A percentile compares a stretch with the other conserved stretches of the same genome.
Conservation (phyloP, 1,140 invertebrate species). For the Ctenoplectra terminalis region DNA sequence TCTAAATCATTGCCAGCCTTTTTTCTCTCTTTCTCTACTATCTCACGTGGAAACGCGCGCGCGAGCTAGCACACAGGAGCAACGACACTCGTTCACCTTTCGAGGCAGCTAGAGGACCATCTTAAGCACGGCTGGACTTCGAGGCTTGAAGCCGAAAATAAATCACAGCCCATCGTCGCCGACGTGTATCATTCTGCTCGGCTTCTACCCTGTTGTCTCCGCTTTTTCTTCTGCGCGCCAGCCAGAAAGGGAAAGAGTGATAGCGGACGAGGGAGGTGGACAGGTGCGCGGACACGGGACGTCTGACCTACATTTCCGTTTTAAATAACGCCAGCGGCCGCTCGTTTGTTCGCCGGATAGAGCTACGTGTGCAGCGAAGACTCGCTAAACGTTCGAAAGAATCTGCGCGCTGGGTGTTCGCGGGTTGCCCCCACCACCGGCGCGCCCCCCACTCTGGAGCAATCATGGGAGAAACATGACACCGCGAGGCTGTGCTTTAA, state of each 20-base stretch:
- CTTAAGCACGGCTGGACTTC: constrained; percentile 45
- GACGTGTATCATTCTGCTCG: constrained; percentile 47
- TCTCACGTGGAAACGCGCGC: background rate
- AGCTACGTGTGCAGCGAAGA: too few relatives aligned
- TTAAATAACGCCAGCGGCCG: constrained; percentile 71
- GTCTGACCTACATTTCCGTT: constrained; percentile 74
- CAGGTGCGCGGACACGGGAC: constrained; percentile 24
- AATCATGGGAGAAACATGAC: too few relatives aligned
- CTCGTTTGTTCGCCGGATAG: constrained; percentile 44
- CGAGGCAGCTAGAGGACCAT: constrained; percentile 12
- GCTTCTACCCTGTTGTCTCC: constrained; percentile 25
- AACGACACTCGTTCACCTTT: constrained; percentile 55
- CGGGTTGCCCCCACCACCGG: too few relatives aligned
- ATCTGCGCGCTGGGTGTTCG: too few relatives aligned
- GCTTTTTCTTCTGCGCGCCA: constrained; percentile 32
- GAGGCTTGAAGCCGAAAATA: constrained; percentile 72
- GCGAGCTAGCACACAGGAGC: background rate
- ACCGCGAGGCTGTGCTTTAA: too few relatives aligned
- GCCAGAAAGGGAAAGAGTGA: constrained; percentile 26
- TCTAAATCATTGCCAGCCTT: constrained; percentile 4
- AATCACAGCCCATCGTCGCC: constrained; percentile 67
- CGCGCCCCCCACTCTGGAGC: too few relatives aligned
- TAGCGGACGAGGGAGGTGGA: background rate
- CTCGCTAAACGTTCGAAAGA: too few relatives aligned
- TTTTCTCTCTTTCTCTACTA: background rate